A percentile compares a stretch with the other conserved stretches of the same genome.
Evolutionary conservation across 2,113 vertebrate genomes (phyloP).

Genomic region (Pomatostomus ruficeps): DNA sequence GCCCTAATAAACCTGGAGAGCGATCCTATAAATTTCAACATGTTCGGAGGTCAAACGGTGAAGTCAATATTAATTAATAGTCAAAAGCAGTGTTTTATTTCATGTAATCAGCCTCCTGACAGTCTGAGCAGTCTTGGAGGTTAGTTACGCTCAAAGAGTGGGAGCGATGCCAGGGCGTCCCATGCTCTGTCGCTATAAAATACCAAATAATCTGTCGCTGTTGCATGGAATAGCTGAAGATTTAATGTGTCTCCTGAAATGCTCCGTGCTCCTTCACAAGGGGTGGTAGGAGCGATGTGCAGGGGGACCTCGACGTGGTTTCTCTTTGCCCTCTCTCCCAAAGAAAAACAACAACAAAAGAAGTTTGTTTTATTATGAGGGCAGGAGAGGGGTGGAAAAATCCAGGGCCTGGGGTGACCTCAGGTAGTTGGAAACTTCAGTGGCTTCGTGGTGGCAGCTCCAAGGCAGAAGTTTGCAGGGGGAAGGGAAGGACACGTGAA

Average conservation of each 20-base stretch:
- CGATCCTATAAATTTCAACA: conserved; percentile 42
- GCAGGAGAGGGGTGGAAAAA: neutral
- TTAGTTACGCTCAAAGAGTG: neutral
- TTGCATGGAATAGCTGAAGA: neutral
- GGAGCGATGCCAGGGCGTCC: conserved; percentile 17
- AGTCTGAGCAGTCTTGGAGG: conserved; percentile 29
- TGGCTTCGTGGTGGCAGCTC: neutral
- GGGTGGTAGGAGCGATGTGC: rapidly evolving
- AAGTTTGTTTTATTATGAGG: neutral
- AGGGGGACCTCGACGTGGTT: neutral
- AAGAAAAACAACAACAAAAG: neutral
- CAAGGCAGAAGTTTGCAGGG: neutral
- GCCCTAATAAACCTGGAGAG: conserved; percentile 56
- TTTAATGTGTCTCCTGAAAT: neutral
- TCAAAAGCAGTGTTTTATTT: conserved; percentile 58
- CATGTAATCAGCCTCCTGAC: conserved; percentile 53
- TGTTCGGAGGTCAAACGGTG: neutral
- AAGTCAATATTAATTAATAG: conserved; percentile 68
- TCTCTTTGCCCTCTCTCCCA: neutral
- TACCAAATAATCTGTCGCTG: neutral
- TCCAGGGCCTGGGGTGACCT: rapidly evolving
- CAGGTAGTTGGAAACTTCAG: neutral
- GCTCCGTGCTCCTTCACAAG: neutral
- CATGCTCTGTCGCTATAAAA: neutral
- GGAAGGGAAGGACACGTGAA: neutral